Evolutionary conservation across 1,140 invertebrate species (phyloP).

Genomic region (Brachionus asplanchnoidis): DNA sequence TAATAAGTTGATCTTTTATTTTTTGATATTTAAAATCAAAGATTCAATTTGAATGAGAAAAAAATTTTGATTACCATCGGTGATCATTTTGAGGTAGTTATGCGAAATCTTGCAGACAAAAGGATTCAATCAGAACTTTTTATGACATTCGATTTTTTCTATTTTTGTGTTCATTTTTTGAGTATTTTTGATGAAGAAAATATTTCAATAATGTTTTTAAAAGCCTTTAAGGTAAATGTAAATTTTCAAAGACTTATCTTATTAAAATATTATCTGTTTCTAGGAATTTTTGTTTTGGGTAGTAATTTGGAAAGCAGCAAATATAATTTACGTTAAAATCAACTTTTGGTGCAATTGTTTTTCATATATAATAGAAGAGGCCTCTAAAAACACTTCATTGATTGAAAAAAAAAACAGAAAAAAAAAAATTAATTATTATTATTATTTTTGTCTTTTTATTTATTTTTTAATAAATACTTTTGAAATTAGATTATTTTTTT

Average conservation of each 20-base stretch:
- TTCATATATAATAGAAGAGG: constrained; percentile 6
- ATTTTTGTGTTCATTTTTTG: constrained; percentile 26
- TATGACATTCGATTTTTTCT: constrained; percentile 21
- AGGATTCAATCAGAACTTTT: constrained; percentile 3
- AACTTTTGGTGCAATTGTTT: constrained; percentile 24
- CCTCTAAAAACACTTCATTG: constrained; percentile 8
- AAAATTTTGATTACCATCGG: constrained; percentile 16
- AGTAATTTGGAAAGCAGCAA: constrained; percentile 27
- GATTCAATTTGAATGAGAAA: constrained; percentile 20
- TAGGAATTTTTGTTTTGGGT: constrained; percentile 2
- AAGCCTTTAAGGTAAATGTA: background rate
- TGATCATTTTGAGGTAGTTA: constrained; percentile 9
- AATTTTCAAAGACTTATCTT: background rate
- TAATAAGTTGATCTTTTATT: background rate
- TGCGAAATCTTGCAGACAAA: constrained; percentile 7
- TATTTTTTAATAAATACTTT: constrained; percentile 18
- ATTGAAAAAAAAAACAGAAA: constrained; percentile 20
- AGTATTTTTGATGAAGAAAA: constrained; percentile 26
- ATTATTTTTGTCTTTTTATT: constrained; percentile 12
- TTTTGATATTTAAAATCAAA: background rate
- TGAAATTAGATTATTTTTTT: background rate
- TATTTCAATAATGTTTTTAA: constrained; percentile 14
- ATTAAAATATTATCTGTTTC: background rate
- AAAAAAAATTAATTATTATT: constrained; percentile 13
- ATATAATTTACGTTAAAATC: background rate